phyloP scores from a whole-genome alignment of 2,113 vertebrate genomes.

The Corvus moneduloides region DNA sequence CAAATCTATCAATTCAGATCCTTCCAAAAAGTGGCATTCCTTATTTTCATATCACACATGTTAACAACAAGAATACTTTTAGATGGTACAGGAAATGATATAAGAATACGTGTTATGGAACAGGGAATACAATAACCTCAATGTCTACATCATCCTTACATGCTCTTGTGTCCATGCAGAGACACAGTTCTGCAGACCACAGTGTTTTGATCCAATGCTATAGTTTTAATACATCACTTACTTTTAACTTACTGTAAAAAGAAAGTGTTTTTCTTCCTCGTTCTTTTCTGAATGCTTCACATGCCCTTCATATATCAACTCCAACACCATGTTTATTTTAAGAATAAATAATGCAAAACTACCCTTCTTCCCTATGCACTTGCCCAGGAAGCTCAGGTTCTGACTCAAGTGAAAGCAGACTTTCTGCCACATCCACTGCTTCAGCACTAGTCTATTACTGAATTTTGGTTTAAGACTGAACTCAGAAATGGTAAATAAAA shows the following conservation, averaged over 20 bases:
- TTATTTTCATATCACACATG: background rate
- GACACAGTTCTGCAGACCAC: background rate
- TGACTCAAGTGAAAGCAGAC: background rate
- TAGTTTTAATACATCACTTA: background rate
- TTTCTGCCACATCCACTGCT: background rate
- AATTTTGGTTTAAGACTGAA: background rate
- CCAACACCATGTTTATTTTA: background rate
- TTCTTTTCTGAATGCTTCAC: background rate
- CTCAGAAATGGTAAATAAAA: background rate
- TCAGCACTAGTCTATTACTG: background rate
- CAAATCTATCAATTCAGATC: background rate
- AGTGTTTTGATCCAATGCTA: background rate
- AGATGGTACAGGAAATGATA: background rate
- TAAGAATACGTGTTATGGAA: background rate
- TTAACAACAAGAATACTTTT: rapidly evolving
- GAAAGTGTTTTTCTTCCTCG: background rate
- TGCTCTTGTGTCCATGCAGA: background rate
- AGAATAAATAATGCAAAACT: background rate
- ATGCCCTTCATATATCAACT: background rate
- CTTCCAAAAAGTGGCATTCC: background rate
- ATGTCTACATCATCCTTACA: background rate
- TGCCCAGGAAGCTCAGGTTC: background rate
- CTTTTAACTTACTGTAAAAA: background rate
- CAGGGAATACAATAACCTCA: background rate
- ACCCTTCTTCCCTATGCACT: background rate